Conservation (phyloP, 2,797 vertebrate species). For the Cyprinella venusta region DNA sequence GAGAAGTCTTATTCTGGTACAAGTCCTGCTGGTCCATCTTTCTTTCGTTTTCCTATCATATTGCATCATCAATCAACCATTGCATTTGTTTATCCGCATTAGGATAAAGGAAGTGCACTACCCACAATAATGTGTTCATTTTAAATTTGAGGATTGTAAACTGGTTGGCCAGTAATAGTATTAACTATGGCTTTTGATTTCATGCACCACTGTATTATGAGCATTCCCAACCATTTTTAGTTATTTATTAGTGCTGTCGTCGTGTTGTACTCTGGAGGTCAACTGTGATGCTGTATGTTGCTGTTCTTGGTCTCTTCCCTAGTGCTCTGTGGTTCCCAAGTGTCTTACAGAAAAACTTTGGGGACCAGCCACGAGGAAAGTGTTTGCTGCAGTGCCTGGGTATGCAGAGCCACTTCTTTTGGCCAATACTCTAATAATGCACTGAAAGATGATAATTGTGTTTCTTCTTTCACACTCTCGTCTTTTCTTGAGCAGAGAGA, state of each 20-base stretch:
- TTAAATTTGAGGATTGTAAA: not conserved
- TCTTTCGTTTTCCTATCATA: not conserved
- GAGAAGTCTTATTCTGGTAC: slow-evolving; percentile 74
- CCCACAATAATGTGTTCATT: not conserved
- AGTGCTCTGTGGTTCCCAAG: slow-evolving; percentile 82
- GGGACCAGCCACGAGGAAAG: slow-evolving; percentile 73
- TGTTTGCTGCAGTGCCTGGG: slow-evolving; percentile 76
- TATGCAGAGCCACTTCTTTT: slow-evolving; percentile 62
- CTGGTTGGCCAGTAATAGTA: slow-evolving; percentile 12
- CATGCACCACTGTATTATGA: not conserved
- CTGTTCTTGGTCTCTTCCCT: slow-evolving; percentile 74
- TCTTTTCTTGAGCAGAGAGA: slow-evolving; percentile 52
- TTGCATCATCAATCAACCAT: not conserved
- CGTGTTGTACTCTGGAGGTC: slow-evolving; percentile 72
- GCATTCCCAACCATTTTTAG: slow-evolving; percentile 17
- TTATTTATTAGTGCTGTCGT: slow-evolving; percentile 64
- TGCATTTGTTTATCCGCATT: slow-evolving; percentile 1
- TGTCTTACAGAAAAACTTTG: slow-evolving; percentile 90
- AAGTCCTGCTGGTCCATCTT: slow-evolving; percentile 6
- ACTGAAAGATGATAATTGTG: slow-evolving; percentile 60
- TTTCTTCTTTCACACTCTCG: slow-evolving; percentile 48
- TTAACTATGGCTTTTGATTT: not conserved
- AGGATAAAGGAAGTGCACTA: not conserved
- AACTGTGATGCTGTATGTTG: slow-evolving; percentile 6
- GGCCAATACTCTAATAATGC: slow-evolving; percentile 6